Conservation (phyloP, 2,113 vertebrate species). For the Gobio gobio region DNA sequence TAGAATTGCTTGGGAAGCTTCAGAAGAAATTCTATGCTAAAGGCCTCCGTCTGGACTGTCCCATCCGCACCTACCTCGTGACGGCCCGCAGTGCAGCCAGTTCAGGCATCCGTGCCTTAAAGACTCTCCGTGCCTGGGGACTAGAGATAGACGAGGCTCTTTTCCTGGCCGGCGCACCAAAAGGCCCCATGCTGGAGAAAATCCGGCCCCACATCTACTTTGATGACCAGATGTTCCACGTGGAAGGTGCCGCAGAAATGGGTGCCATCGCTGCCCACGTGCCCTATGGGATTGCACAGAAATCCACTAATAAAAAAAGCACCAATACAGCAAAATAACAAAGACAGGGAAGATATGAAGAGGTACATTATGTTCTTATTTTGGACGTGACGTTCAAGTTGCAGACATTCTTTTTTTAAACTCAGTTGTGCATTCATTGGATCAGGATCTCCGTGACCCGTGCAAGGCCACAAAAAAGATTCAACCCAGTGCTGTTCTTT, state of each 20-base stretch:
- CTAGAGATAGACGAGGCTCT: conserved; percentile 94
- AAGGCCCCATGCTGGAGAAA: conserved; percentile 93
- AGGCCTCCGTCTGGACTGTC: conserved; percentile 90
- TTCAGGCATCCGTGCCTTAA: conserved; percentile 92
- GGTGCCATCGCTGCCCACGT: conserved; percentile 94
- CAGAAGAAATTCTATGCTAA: conserved; percentile 98
- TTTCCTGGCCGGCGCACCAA: conserved; percentile 93
- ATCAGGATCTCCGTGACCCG: background rate
- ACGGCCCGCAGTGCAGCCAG: conserved; percentile 95
- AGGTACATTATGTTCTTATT: background rate
- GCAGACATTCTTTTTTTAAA: conserved; percentile 2
- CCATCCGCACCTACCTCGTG: conserved; percentile 95
- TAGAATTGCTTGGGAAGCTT: conserved; percentile 91
- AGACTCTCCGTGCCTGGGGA: conserved; percentile 96
- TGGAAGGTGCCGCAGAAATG: conserved; percentile 92
- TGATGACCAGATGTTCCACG: conserved; percentile 98
- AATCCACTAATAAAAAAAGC: conserved; percentile 63
- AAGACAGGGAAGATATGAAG: background rate
- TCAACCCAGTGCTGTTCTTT: background rate
- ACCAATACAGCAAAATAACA: conserved; percentile 61
- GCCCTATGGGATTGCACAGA: conserved; percentile 92
- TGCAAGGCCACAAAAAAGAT: conserved; percentile 4
- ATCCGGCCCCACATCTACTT: conserved; percentile 98
- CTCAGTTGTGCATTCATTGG: background rate
- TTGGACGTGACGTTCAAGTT: background rate